Percentiles rank a stretch among this genome's conserved stretches.
Evolutionary conservation across 2,888 invertebrate genomes (phyloP).

Genomic region (Lasius platythorax): DNA sequence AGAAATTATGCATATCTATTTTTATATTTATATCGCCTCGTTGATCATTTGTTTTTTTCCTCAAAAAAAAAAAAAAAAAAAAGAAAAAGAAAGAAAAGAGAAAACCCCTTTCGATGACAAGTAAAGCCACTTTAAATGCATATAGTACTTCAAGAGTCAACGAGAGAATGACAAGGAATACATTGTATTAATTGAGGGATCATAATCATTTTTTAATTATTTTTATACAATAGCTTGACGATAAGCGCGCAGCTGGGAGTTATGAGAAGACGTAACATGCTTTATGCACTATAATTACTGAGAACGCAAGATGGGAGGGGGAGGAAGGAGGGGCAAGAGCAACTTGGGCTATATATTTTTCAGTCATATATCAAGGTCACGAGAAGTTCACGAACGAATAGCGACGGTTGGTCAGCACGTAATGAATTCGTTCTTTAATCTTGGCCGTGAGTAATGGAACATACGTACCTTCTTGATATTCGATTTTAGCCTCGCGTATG

Average conservation of each 20-base stretch:
- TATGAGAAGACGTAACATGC: constrained; percentile 14
- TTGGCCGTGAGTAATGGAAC: not conserved
- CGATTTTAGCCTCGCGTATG: not conserved
- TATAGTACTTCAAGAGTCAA: not conserved
- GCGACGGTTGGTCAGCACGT: constrained; percentile 24
- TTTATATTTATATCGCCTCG: not conserved
- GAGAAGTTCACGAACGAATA: constrained; percentile 50
- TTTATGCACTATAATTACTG: constrained; percentile 33
- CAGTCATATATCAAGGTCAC: constrained; percentile 39
- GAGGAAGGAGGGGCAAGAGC: not conserved
- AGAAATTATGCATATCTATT: not conserved
- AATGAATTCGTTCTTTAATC: constrained; percentile 28
- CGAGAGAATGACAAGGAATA: not conserved
- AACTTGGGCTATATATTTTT: constrained; percentile 31
- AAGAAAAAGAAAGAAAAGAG: too few relatives aligned
- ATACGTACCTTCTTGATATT: not conserved
- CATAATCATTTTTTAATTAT: not conserved
- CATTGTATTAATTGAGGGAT: not conserved
- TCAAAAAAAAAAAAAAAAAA: not conserved
- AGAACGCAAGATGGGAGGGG: not conserved
- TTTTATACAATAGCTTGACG: constrained; percentile 15
- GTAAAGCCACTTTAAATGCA: not conserved
- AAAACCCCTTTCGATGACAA: not conserved
- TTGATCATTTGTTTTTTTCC: constrained; percentile 2
- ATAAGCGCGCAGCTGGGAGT: not conserved